phyloP scores from a whole-genome alignment of 2,113 vertebrate species.

The Herpetotheres cachinnans region DNA sequence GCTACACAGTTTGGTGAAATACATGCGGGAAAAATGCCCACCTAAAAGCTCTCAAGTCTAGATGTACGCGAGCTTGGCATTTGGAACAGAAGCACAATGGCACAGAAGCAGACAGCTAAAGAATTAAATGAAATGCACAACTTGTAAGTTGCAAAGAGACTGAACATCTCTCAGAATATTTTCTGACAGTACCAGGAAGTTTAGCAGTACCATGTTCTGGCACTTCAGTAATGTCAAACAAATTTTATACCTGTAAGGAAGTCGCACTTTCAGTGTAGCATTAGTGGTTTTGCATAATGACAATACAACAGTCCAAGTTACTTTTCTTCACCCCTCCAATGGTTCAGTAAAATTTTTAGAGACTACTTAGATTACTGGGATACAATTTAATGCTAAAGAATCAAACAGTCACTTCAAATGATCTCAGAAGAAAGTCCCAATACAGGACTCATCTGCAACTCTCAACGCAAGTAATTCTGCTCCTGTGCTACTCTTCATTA shows the following conservation, averaged over 20 bases:
- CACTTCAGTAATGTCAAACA: neutral
- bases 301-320: neutral
- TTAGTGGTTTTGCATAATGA: neutral
- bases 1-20: neutral
- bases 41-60: neutral
- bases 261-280: neutral
- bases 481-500: neutral
- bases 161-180: neutral
- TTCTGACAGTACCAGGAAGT: neutral
- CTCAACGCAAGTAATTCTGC: neutral
- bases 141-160: neutral
- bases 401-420: neutral
- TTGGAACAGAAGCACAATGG: neutral
- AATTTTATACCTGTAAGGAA: neutral
- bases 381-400: neutral
- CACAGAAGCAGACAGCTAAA: neutral
- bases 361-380: neutral
- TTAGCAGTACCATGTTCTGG: neutral
- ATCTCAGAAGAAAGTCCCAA: neutral
- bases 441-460: neutral
- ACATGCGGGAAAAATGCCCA: fast-evolving
- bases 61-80: neutral
- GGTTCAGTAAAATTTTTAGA: neutral
- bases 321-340: neutral
- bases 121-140: neutral